Percentiles rank a stretch among this genome's conserved stretches.
These are phyloP conservation scores for Trematocara zebra DNA, from an alignment of 2,113 vertebrate genomes.

Conservation along the genomic window DNA sequence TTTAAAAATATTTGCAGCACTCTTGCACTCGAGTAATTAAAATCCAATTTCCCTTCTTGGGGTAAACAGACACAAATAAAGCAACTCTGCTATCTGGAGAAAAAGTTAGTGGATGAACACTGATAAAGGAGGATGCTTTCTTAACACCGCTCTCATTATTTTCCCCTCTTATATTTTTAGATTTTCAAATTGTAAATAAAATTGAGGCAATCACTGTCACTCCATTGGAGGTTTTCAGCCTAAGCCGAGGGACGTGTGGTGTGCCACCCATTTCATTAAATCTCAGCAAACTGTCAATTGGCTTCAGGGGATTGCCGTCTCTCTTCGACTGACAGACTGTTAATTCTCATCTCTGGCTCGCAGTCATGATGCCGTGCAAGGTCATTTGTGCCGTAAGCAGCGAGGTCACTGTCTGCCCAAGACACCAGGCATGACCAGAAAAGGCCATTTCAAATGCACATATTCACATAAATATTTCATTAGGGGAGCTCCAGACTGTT, in stretches of 20 bases:
- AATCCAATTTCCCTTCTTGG: background rate
- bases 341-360: slow-evolving; percentile 50
- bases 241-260: background rate
- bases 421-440: background rate
- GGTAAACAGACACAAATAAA: background rate
- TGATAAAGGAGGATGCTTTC: background rate
- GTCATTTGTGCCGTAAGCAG: slow-evolving; percentile 8
- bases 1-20: background rate
- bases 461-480: slow-evolving; percentile 1
- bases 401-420: background rate
- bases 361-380: slow-evolving; percentile 37
- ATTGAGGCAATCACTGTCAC: background rate
- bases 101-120: background rate
- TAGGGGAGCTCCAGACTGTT: background rate
- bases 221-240: background rate
- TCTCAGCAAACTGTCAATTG: slow-evolving; percentile 29
- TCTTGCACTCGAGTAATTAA: background rate
- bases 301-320: slow-evolving; percentile 5
- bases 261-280: slow-evolving; percentile 22
- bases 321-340: slow-evolving; percentile 24
- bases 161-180: background rate
- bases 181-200: background rate
- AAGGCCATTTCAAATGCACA: slow-evolving; percentile 5
- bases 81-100: background rate
- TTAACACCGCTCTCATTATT: background rate